These are phyloP conservation scores for Drosophila mimica DNA, from an alignment of 2,888 invertebrate species.

Conservation along the genomic window DNA sequence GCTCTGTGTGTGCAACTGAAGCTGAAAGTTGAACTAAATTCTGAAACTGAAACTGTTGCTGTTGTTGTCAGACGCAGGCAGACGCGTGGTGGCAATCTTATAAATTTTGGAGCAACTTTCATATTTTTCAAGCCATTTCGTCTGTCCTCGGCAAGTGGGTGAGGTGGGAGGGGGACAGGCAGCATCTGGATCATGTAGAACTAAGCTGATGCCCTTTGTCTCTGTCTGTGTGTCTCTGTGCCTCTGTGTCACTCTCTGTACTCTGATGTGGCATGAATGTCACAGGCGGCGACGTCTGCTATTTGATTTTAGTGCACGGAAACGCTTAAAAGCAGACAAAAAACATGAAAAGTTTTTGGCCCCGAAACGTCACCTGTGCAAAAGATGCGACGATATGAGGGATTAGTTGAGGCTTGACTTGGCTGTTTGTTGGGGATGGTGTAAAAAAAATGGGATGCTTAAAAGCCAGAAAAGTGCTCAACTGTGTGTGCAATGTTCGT, in stretches of 20 bases:
- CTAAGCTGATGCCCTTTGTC: constrained; percentile 35
- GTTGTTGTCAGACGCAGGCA: constrained; percentile 30
- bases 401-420: neutral
- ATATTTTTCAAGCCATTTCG: constrained; percentile 64
- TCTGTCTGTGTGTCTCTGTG: neutral
- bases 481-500: neutral
- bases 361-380: constrained; percentile 27
- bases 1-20: constrained; percentile 61
- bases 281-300: constrained; percentile 46
- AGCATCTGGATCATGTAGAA: neutral
- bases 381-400: constrained; percentile 8
- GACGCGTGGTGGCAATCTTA: constrained; percentile 55
- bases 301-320: constrained; percentile 55
- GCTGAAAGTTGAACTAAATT: constrained; percentile 27
- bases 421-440: neutral
- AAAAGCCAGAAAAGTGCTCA: constrained; percentile 11
- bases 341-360: constrained; percentile 1
- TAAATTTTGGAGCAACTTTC: constrained; percentile 79
- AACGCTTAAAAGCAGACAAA: constrained; percentile 43
- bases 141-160: constrained; percentile 10
- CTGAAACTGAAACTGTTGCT: constrained; percentile 36
- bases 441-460: neutral
- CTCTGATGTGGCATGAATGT: constrained; percentile 38
- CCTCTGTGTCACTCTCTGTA: neutral
- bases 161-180: neutral